Base-by-base conservation (phyloP, 2,113 vertebrate species). In the Numida meleagris region DNA sequence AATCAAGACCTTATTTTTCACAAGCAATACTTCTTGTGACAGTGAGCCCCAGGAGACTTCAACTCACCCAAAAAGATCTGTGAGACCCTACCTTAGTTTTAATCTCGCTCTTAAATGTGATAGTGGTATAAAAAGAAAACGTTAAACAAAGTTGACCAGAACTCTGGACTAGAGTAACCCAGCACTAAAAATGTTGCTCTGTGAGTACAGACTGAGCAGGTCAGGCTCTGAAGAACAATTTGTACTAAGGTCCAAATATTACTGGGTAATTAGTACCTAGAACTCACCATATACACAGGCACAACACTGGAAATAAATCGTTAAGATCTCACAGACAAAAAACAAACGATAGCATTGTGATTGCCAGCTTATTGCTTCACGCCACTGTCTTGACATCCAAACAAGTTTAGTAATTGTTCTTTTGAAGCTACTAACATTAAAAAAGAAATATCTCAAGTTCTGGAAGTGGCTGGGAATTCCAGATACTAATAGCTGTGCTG, bases 1-100 rank as follows among this genome's bases (percentile, higher is more conserved):
- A 94, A 94, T 94, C 90, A 95, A 95, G 94, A 78, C 76, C 25
- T 92, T 88, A 63, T 51, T 96, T 96, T 96, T 90, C 82, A 94
- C 3, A 88, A 76, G 68, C 75, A 87, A 73, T 61, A 79, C 20
- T 79, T 89, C 82, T 82, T 68, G 38, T 57, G 76, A 82, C 76
- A 86, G 50, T 81, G 86, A 95, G 43, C 65, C 46, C 88, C 51
- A 43, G 46, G 83, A 96, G 25, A 51, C 86, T 94, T 88, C 65
- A 83, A 14, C 46, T 43, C 17, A 19, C 46, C 46, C 72, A 81
- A 55, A 83, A 85, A 18, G 55, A 74, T 34, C 34, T 59, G 6
- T n/a, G 63, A 92, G 68, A 67, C 29, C 10, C 59, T 88, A 50
- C 31, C 62, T 92, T 63, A 67, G 38, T 61, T 81, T 83, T 62